These are phyloP conservation scores for Pterocles orientalis DNA, from an alignment of 2,113 vertebrate genomes.

Conservation along the genomic window DNA sequence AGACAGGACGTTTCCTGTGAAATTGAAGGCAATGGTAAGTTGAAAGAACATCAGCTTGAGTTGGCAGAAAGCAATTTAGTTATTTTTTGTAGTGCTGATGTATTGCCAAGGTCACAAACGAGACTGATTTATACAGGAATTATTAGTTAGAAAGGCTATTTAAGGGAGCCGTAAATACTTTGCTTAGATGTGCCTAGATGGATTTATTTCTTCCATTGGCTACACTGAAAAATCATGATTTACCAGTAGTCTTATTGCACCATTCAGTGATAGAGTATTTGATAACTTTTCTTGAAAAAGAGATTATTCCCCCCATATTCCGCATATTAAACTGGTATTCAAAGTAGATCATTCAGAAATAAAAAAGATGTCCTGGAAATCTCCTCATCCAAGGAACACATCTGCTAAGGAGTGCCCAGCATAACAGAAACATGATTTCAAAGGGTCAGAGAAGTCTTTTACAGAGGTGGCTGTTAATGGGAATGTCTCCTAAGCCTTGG, in stretches of 20 bases:
- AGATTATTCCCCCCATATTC: not conserved
- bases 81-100: conserved; percentile 24
- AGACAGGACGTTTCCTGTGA: not conserved
- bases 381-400: not conserved
- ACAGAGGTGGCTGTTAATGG: not conserved
- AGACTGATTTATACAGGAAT: conserved; percentile 41
- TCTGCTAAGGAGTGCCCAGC: not conserved
- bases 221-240: conserved; percentile 35
- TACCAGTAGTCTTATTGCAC: conserved; percentile 11
- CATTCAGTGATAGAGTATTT: not conserved
- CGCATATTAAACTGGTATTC: conserved; percentile 7
- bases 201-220: conserved; percentile 53
- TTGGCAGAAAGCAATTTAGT: conserved; percentile 37
- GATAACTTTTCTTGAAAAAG: conserved; percentile 31
- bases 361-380: not conserved
- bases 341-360: not conserved
- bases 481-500: not conserved
- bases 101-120: conserved; percentile 44
- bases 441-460: not conserved
- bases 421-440: not conserved
- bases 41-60: conserved; percentile 22
- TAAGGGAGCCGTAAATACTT: conserved; percentile 36
- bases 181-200: conserved; percentile 8
- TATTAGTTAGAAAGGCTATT: conserved; percentile 21
- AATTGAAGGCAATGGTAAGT: conserved; percentile 27